Percentiles rank a stretch among this genome's conserved stretches.
Conservation (phyloP, 2,797 vertebrate genomes). For the Clarias fuscus region DNA sequence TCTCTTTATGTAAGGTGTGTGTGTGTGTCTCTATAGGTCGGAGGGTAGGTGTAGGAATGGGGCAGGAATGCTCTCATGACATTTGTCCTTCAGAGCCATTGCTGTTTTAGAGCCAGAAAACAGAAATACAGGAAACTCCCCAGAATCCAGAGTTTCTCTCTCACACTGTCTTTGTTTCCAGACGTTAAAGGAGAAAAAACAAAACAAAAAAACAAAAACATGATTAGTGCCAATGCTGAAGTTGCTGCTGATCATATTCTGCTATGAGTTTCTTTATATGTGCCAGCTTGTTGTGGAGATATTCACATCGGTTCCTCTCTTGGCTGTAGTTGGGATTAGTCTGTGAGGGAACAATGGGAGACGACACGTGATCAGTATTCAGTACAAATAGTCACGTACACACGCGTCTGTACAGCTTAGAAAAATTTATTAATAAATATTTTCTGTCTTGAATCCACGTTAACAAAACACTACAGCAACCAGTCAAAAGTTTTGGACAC, state of each 20-base stretch:
- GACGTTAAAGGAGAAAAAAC: conserved; percentile 53
- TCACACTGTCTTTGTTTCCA: conserved; percentile 67
- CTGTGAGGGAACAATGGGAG: conserved; percentile 69
- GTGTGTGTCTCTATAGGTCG: too few species aligned
- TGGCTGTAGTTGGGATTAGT: conserved; percentile 96
- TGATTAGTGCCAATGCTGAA: conserved; percentile 80
- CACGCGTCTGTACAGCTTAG: not conserved
- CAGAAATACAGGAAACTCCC: conserved; percentile 21
- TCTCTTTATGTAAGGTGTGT: conserved; percentile 40
- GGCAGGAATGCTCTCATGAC: conserved; percentile 61
- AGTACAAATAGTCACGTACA: not conserved
- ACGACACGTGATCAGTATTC: conserved; percentile 40
- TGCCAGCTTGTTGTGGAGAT: conserved; percentile 98
- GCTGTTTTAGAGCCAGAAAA: conserved; percentile 44
- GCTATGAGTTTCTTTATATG: conserved; percentile 98
- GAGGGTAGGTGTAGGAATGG: too few species aligned
- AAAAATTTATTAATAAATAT: too few species aligned
- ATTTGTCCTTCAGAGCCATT: conserved; percentile 58
- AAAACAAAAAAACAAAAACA: conserved; percentile 43
- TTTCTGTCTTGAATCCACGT: not conserved
- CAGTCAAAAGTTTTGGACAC: too few species aligned
- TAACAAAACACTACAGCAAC: not conserved
- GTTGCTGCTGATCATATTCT: conserved; percentile 94
- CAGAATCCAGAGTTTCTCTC: conserved; percentile 69
- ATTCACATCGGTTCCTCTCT: conserved; percentile 98